A percentile compares a stretch with the other conserved stretches of the same genome.
phyloP scores from a whole-genome alignment of 2,113 vertebrate genomes.

The Hemichromis elongatus region DNA sequence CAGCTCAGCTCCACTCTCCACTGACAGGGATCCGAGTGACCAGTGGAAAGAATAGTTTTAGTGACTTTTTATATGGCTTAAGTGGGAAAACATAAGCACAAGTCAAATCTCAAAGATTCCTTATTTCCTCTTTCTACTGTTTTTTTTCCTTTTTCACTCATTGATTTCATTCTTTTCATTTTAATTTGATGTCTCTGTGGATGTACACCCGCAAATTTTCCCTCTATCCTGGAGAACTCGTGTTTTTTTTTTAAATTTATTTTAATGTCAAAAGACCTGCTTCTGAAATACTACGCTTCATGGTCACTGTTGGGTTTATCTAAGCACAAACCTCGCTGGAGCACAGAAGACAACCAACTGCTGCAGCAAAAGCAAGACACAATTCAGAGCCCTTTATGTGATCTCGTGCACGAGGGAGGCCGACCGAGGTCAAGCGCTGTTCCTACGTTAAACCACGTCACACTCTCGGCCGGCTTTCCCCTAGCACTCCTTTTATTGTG shows the following conservation, averaged over 20 bases:
- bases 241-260: neutral
- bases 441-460: no score
- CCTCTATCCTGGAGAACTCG: neutral
- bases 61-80: neutral
- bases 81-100: neutral
- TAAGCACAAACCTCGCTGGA: no score
- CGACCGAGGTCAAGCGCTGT: no score
- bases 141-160: neutral
- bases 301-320: neutral
- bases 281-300: neutral
- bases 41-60: neutral
- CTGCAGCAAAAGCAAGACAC: no score
- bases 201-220: neutral
- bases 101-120: neutral
- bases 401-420: no score
- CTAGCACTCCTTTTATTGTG: no score
- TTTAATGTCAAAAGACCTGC: neutral
- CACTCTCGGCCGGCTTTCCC: no score
- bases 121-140: neutral
- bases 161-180: neutral
- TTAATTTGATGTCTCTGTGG: neutral
- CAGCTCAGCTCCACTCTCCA: neutral
- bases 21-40: constrained; percentile 15
- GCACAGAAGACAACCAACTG: no score
- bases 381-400: no score